Evolutionary conservation across 2,888 invertebrate genomes (phyloP), one percentile per base, ranked within the genome.

Genomic region (Cephus spinipes): DNA sequence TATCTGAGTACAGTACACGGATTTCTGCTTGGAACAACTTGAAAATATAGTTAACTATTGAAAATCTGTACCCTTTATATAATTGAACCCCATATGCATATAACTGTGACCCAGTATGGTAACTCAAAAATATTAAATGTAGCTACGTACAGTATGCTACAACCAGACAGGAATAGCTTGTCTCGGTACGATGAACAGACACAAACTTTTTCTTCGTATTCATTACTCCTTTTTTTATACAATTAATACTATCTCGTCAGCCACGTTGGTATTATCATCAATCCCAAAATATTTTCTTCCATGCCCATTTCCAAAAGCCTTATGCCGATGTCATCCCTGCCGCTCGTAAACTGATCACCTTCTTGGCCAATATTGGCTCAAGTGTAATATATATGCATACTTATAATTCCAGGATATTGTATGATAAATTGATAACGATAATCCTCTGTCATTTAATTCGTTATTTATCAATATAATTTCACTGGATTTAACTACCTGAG

Each of bases 401-500:
- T 55, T 55, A 55, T 55, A 55, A 23, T 55, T 55, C 23, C 55
- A 23, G 9, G 55, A 9, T 23, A 55, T 55, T 55, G 6, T 0
- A 55, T 55, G 15, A 40, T 4, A 32, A 32, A 32, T 32, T 32
- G 32, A 32, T 40, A 15, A 40, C 1, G 6, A 15, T 40, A 15
- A 15, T 40, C 4, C 40, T 40, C 4, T 23, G 23, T 40, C 15
- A 23, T 55, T 23, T 2, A 55, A 23, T 23, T 6, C 2, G 23
- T 55, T 23, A 23, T 23, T 9, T 55, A 23, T 55, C 23, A 6
- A 55, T 23, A 55, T 55, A 2, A 55, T 23, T 55, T 55, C 55
- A 23, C 23, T 6, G 15, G 23, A 9, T 55, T 55, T 55, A 87
- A 90, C 92, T 92, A 96, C 96, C 94, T 96, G 95, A 86, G 96